Percentiles rank a stretch among this genome's conserved stretches.
phyloP scores from a whole-genome alignment of 2,113 vertebrate genomes.

The Ellobius talpinus region DNA sequence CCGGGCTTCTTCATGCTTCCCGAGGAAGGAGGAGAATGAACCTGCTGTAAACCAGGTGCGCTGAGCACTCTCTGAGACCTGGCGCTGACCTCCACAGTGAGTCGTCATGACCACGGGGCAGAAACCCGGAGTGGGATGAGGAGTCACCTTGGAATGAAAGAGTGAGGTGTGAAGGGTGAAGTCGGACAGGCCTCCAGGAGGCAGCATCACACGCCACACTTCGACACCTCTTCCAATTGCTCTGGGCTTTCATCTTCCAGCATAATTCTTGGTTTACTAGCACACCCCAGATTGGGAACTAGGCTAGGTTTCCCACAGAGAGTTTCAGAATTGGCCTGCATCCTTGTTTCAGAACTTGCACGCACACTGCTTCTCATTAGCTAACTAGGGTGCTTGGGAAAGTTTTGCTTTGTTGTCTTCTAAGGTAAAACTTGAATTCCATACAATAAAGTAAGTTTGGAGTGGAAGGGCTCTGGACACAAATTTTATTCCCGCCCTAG shows the following conservation, averaged over 20 bases:
- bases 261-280: not conserved
- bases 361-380: slow-evolving; percentile 29
- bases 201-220: not conserved
- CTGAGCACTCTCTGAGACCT: slow-evolving; percentile 40
- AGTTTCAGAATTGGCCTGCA: slow-evolving; percentile 47
- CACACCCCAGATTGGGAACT: not conserved
- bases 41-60: slow-evolving; percentile 32
- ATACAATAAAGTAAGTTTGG: not conserved
- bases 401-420: not conserved
- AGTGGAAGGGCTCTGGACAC: not conserved
- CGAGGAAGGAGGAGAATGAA: not conserved
- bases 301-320: slow-evolving; percentile 39
- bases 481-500: not conserved
- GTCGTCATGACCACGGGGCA: slow-evolving; percentile 28
- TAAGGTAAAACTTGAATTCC: not conserved
- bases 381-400: not conserved
- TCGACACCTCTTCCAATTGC: slow-evolving; percentile 17
- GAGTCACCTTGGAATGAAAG: slow-evolving; percentile 72
- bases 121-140: slow-evolving; percentile 61
- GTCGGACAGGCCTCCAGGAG: not conserved
- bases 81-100: slow-evolving; percentile 44
- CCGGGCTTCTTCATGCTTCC: not conserved
- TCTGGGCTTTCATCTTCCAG: slow-evolving; percentile 41
- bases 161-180: slow-evolving; percentile 60
- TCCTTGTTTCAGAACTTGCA: slow-evolving; percentile 37